These are phyloP conservation scores for Diabrotica undecimpunctata DNA, from an alignment of 1,140 invertebrate genomes.

Conservation along the genomic window DNA sequence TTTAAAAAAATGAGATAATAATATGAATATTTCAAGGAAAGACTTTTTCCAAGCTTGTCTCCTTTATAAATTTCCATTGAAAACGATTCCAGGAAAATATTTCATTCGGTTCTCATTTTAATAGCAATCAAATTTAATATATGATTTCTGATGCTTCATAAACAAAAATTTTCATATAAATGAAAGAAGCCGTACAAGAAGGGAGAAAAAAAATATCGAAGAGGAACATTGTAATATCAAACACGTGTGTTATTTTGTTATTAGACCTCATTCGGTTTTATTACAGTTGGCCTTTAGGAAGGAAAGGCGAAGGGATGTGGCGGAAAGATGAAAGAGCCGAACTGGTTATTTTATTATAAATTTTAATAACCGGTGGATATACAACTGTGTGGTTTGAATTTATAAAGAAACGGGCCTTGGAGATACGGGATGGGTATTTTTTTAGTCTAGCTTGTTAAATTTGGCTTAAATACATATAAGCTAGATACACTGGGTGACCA, in stretches of 20 bases:
- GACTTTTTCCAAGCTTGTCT: too few species aligned
- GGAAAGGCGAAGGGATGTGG: neutral
- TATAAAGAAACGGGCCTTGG: neutral
- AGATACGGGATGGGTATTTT: too few species aligned
- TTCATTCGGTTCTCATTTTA: too few species aligned
- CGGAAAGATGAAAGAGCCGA: too few species aligned
- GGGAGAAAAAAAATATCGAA: neutral
- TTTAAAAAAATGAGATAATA: too few species aligned
- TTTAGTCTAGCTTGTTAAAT: too few species aligned
- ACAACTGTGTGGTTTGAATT: too few species aligned
- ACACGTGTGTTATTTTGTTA: slow-evolving; percentile 4
- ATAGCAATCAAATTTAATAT: neutral
- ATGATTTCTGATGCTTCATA: neutral
- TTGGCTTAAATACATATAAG: neutral
- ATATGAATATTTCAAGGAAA: too few species aligned
- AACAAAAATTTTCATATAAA: neutral
- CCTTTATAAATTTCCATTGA: too few species aligned
- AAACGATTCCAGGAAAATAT: too few species aligned
- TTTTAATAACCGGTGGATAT: slow-evolving; percentile 15
- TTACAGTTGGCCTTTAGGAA: slow-evolving; percentile 9
- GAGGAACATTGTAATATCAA: neutral
- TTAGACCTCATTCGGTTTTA: slow-evolving; percentile 15
- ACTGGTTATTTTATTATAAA: slow-evolving; percentile 17
- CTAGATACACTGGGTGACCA: neutral
- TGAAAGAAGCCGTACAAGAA: neutral